A percentile compares a stretch with the other conserved stretches of the same genome.
These are phyloP conservation scores for Drosophila melanica DNA, from an alignment of 1,140 invertebrate genomes.

Conservation along the genomic window DNA sequence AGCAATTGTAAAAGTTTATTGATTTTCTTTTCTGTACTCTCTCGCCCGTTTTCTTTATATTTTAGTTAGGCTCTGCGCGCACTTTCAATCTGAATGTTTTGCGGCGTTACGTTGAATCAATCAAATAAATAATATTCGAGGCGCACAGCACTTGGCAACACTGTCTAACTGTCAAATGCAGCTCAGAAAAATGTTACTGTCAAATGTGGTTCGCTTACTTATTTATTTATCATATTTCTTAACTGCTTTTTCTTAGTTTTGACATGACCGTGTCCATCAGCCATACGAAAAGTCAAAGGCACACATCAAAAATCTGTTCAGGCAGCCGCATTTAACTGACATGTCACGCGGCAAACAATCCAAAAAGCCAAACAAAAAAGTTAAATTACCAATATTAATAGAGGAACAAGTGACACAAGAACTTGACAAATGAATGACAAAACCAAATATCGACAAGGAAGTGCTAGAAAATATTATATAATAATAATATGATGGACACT, in stretches of 20 bases:
- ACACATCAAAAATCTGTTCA: constrained; percentile 43
- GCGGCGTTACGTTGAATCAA: constrained; percentile 43
- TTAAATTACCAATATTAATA: constrained; percentile 4
- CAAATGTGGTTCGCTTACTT: constrained; percentile 60
- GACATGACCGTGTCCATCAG: constrained; percentile 62
- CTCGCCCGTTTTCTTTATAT: neutral
- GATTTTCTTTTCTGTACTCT: constrained; percentile 50
- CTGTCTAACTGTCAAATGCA: constrained; percentile 60
- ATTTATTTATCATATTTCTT: constrained; percentile 71
- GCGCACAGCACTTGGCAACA: constrained; percentile 24
- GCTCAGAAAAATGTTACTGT: constrained; percentile 50
- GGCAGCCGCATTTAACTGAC: constrained; percentile 41
- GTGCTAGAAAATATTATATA: neutral
- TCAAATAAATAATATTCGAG: constrained; percentile 46
- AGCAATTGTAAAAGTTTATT: constrained; percentile 53
- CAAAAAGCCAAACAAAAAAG: neutral
- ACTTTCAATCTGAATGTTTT: constrained; percentile 5
- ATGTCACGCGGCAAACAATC: constrained; percentile 42
- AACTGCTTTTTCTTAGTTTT: constrained; percentile 57
- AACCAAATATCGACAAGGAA: constrained; percentile 4
- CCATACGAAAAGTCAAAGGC: constrained; percentile 37
- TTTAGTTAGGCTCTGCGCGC: constrained; percentile 22
- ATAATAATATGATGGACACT: neutral
- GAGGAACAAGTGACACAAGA: neutral
- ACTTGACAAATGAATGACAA: constrained; percentile 36